Evolutionary conservation across 2,797 vertebrate species (phyloP).

Genomic region (Discoglossus pictus): DNA sequence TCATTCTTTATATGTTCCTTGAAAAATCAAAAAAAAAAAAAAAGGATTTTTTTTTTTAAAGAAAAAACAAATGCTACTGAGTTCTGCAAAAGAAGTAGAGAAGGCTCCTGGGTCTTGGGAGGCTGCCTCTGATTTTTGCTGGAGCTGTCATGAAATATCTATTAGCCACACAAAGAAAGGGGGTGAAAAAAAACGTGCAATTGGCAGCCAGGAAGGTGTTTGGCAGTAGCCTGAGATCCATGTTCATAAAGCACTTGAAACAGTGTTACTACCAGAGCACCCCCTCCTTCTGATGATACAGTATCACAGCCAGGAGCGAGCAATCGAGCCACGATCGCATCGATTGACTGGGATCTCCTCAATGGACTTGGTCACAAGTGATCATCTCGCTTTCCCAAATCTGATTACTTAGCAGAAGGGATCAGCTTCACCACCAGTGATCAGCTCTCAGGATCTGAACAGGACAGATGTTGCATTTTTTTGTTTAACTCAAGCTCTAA

Average conservation of each 20-base stretch:
- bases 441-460: slow-evolving; percentile 10
- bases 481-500: too few relatives aligned
- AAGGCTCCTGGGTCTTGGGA: slow-evolving; percentile 60
- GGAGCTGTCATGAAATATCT: slow-evolving; percentile 72
- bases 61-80: slow-evolving; percentile 56
- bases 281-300: slow-evolving; percentile 77
- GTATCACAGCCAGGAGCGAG: slow-evolving; percentile 87
- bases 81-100: slow-evolving; percentile 59
- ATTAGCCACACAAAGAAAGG: slow-evolving; percentile 63
- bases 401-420: not conserved
- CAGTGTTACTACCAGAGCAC: slow-evolving; percentile 64
- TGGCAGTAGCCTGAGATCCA: slow-evolving; percentile 72
- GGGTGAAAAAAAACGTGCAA: slow-evolving; percentile 65
- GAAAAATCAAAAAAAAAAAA: slow-evolving; percentile 65
- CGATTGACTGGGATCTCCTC: slow-evolving; percentile 70
- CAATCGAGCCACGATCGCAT: slow-evolving; percentile 93
- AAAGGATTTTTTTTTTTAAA: too few relatives aligned
- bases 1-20: slow-evolving; percentile 54
- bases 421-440: not conserved
- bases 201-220: slow-evolving; percentile 75
- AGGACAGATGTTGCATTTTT: not conserved
- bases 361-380: slow-evolving; percentile 56
- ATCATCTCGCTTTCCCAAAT: slow-evolving; percentile 30
- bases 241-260: slow-evolving; percentile 75
- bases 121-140: slow-evolving; percentile 67